Evolutionary conservation across 64 coral and sea anemone genomes (phyloP), one percentile per base, ranked within the genome.

Genomic region (Dendrophyllia cribrosa): DNA sequence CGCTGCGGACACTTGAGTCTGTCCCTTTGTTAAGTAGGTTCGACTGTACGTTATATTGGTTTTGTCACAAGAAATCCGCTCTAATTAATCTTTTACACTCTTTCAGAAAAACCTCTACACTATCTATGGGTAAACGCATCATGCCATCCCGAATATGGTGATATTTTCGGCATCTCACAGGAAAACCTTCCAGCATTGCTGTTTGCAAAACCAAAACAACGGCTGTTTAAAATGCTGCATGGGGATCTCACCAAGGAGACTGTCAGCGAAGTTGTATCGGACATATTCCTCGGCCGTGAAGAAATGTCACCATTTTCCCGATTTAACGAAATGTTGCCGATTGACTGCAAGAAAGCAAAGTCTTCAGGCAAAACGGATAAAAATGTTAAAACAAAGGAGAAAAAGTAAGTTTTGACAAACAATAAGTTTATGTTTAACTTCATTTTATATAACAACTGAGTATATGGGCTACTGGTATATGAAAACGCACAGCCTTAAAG

Each of bases 61-160:
- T 34, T 34, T 34, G 34, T 34, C 34, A 34, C 34, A 34, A 34
- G 34, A 34, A 34, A 34, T 34, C 34, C 34, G 34, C 34, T 34
- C 34, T 34, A 2, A 34, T 34, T 34, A 34, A 34, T 1, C 50
- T 55, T 59, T 59, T 44, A 16, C 19, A 9, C 3, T 87, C 69
- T 59, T 87, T 9, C 15, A 93, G 95, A 61, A 14, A 98, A 85
- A 11, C 84, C 89, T 21, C 4, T 94, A 12, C 89, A 94, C 20
- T 98, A 94, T 75, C 61, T 98, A 50, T 98, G 96, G 92, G 85
- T 98, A 2, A 95, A 98, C 26, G 90, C 76, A 4, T 83, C 92
- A 1, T 98, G 96, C 43, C 93, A 98, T 56, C 92, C 92, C 45
- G 92, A 98, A 73, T 98, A 92, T 58, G 96, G 96, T 46, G 89